phyloP scores from a whole-genome alignment of 2,797 vertebrate genomes.

The Hylomyscus alleni region DNA sequence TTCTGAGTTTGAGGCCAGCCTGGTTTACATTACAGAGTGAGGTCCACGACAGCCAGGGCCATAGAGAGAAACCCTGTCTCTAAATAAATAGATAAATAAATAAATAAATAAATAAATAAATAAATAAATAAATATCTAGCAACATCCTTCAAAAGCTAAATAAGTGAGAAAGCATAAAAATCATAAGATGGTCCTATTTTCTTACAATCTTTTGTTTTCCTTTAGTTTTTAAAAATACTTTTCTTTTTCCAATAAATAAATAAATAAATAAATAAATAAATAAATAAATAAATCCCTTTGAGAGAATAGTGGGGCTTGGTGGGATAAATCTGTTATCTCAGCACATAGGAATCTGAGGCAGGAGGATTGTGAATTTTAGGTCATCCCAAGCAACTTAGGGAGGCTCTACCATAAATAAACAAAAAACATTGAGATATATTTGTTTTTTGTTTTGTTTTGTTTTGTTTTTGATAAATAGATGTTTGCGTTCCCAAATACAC shows the following conservation, averaged over 20 bases:
- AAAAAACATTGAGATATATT: background rate
- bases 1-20: too few species aligned
- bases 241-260: too few species aligned
- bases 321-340: background rate
- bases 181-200: background rate
- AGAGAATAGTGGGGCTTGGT: background rate
- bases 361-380: background rate
- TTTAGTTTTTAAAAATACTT: background rate
- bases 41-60: too few species aligned
- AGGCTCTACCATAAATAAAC: background rate
- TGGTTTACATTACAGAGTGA: too few species aligned
- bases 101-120: too few species aligned
- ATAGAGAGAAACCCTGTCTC: too few species aligned
- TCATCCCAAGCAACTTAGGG: background rate
- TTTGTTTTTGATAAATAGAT: background rate
- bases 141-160: background rate
- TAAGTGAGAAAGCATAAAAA: background rate
- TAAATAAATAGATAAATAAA: too few species aligned
- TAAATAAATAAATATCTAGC: background rate
- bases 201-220: background rate
- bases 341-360: background rate
- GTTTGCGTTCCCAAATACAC: constrained; percentile 30
- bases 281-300: background rate
- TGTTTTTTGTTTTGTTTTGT: background rate
- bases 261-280: too few species aligned